These are phyloP conservation scores for Brienomyrus longianalis DNA, from an alignment of 2,113 vertebrate species.

Conservation along the genomic window DNA sequence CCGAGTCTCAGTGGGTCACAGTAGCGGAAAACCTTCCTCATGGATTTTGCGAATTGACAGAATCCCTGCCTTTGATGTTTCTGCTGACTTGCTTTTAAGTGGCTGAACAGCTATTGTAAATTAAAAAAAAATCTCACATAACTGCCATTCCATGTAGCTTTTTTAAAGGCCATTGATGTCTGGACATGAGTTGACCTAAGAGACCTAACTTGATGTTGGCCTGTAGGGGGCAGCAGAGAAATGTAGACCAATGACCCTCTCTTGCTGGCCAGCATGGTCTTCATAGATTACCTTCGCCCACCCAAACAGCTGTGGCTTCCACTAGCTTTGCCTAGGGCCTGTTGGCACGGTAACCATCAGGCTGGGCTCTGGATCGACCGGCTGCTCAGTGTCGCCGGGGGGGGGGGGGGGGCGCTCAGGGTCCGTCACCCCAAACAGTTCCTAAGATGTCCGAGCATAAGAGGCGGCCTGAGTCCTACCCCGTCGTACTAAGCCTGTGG, in stretches of 20 bases:
- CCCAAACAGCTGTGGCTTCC: not conserved
- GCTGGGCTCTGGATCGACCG: not conserved
- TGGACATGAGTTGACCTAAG: not conserved
- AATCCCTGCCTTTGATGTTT: not conserved
- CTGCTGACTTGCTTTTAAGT: not conserved
- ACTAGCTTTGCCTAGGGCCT: not conserved
- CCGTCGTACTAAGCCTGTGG: not conserved
- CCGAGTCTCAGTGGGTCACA: not conserved
- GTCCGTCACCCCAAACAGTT: not conserved
- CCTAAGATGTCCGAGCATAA: not conserved
- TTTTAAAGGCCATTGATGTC: not conserved
- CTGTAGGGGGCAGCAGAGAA: not conserved
- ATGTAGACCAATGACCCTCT: not conserved
- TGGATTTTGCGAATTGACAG: not conserved
- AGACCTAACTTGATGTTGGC: not conserved
- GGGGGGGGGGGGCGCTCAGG: not conserved
- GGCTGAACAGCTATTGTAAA: not conserved
- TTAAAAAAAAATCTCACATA: not conserved
- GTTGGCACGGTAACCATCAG: not conserved
- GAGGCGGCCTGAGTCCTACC: not conserved
- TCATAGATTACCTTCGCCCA: not conserved
- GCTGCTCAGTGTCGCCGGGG: not conserved
- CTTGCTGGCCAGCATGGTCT: not conserved
- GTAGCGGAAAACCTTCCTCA: not conserved
- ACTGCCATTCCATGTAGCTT: not conserved